Evolutionary conservation across 2,888 invertebrate genomes (phyloP), one percentile per base, ranked within the genome.

Genomic region (Trachelus stipa): DNA sequence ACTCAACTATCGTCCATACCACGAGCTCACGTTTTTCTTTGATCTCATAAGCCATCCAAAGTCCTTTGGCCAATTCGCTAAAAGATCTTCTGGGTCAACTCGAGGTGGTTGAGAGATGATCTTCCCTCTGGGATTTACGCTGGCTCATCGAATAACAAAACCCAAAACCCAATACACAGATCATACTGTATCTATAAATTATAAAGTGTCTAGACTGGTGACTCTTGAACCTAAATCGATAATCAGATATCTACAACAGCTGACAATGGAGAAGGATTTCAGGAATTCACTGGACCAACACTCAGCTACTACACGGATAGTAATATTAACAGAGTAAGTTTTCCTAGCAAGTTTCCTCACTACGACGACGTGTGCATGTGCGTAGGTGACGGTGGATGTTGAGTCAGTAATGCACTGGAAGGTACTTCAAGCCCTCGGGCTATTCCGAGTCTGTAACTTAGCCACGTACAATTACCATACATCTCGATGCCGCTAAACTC

Each of bases 401-500:
- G 83, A 81, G 83, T 82, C 84, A 86, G 85, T 89, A 88, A 89
- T 87, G 86, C 83, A 87, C 85, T 85, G 84, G 85, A 87, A 88
- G 88, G 84, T 86, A 87, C 86, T 86, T 85, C 83, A 86, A 86
- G 87, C 87, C 89, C 87, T 82, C 79, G 80, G 87, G 90, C 88
- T 83, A 88, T 87, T 85, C 82, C 77, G 84, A 86, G 87, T 88
- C 87, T 87, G 88, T 88, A 90, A 89, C 87, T 90, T 88, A 87
- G 87, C 88, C 86, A 83, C 84, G 86, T 87, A 88, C 88, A 90
- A 90, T 90, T 89, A 90, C 88, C 87, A 88, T 88, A 87, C 87
- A 89, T 89, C 87, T 88, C 86, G 82, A 80, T 78, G 81, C 81
- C 75, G 79, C 77, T 81, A 31, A 82, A 83, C 84, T 85, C 81